phyloP scores from a whole-genome alignment of 30 jellyfish, hydroid and myxozoan genomes.

The Aurelia sp. region DNA sequence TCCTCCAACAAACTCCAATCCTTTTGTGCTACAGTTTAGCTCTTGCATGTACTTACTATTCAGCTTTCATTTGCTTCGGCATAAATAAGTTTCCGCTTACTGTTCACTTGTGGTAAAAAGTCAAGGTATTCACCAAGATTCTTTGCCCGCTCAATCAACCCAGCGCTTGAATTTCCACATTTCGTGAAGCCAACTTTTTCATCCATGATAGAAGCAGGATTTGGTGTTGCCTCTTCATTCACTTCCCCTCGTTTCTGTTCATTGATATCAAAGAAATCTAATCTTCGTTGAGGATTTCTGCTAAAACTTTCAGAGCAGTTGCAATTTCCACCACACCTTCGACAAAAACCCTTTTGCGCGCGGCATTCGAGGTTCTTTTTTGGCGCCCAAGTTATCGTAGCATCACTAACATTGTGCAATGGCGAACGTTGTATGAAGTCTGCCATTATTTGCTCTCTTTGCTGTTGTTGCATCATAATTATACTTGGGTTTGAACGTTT shows the following conservation, averaged over 20 bases:
- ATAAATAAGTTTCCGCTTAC: slow-evolving; percentile 43
- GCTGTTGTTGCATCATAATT: slow-evolving; percentile 32
- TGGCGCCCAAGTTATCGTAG: slow-evolving; percentile 66
- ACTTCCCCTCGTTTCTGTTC: not conserved
- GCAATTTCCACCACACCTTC: slow-evolving; percentile 56
- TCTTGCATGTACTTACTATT: too few species aligned
- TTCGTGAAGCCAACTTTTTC: not conserved
- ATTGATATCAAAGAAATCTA: slow-evolving; percentile 23
- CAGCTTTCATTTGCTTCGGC: slow-evolving; percentile 20
- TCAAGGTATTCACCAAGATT: slow-evolving; percentile 6
- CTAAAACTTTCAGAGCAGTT: slow-evolving; percentile 31
- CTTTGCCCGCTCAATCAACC: not conserved
- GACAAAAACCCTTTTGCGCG: slow-evolving; percentile 30
- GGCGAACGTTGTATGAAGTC: slow-evolving; percentile 25
- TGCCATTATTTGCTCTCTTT: slow-evolving; percentile 6
- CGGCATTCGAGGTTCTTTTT: slow-evolving; percentile 25
- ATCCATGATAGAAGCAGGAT: slow-evolving; percentile 15
- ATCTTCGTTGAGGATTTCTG: slow-evolving; percentile 46
- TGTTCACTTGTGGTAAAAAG: slow-evolving; percentile 32
- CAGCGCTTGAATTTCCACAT: not conserved
- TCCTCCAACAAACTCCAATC: not conserved
- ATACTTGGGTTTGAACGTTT: too few species aligned
- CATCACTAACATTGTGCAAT: slow-evolving; percentile 1
- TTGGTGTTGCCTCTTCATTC: slow-evolving; percentile 54
- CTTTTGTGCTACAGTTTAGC: not conserved